phyloP scores from a whole-genome alignment of 2,113 vertebrate genomes.

The Gymnorhina tibicen region DNA sequence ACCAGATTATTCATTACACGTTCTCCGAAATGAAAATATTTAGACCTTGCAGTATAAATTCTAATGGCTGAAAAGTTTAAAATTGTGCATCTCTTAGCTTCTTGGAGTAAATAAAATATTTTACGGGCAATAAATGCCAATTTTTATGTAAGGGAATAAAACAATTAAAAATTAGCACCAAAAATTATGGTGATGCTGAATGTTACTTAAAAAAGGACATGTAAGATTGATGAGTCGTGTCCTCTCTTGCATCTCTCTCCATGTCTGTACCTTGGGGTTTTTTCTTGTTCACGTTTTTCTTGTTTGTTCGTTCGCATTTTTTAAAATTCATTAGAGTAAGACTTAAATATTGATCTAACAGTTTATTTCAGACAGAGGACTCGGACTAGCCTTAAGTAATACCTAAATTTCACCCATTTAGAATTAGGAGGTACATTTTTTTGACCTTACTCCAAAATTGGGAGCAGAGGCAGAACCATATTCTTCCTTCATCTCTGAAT shows the following conservation, averaged over 20 bases:
- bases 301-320: neutral
- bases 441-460: neutral
- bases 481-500: neutral
- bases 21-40: neutral
- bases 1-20: fast-evolving
- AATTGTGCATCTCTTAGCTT: neutral
- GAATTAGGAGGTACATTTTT: neutral
- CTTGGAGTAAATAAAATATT: neutral
- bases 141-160: neutral
- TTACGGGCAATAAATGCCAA: neutral
- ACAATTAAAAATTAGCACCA: neutral
- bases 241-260: neutral
- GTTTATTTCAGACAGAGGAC: neutral
- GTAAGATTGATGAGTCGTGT: fast-evolving
- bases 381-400: neutral
- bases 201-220: neutral
- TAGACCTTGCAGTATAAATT: neutral
- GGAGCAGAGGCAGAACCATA: neutral
- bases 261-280: fast-evolving
- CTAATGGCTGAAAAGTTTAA: neutral
- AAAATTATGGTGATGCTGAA: neutral
- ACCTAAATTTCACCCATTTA: neutral
- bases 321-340: neutral
- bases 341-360: neutral
- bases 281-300: neutral